Evolutionary conservation across 1,140 invertebrate genomes (phyloP), one percentile per base, ranked within the genome.

Genomic region (Hirudo medicinalis): DNA sequence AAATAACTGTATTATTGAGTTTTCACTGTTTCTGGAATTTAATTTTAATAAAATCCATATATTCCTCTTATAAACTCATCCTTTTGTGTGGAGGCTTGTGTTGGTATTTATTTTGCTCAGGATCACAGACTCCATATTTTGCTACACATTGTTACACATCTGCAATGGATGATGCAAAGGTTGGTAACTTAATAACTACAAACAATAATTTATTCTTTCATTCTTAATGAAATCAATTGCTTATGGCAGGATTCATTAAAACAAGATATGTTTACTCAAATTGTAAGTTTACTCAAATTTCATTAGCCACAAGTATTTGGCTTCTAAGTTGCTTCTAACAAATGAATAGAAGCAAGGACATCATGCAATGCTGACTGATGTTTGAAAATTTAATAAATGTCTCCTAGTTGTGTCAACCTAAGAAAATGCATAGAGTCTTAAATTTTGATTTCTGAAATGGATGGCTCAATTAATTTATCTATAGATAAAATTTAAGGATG

Each of bases 101-200:
- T n/a, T n/a, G n/a, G n/a, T n/a, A n/a, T n/a, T n/a, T n/a, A n/a
- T n/a, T n/a, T n/a, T n/a, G n/a, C n/a, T n/a, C n/a, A n/a, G n/a
- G n/a, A n/a, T n/a, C n/a, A n/a, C n/a, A n/a, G n/a, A n/a, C n/a
- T n/a, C n/a, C n/a, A n/a, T n/a, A n/a, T n/a, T n/a, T n/a, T n/a
- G n/a, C n/a, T n/a, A n/a, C n/a, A n/a, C n/a, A 86, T 87, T n/a
- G 80, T 94, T 6, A 85, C 87, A 67, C 89, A 94, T 80, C 82
- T 95, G 75, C 85, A 89, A 86, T 95, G 92, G 92, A 94, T 95
- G 87, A 86, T 94, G 80, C 91, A 95, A 95, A 96, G 80, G 92
- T 80, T 72, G 27, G 40, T 71, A n/a, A n/a, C 67, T 22, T 22
- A 25, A 22, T n/a, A 22, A n/a, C 2, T 43, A 25, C 13, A 27